phyloP scores from a whole-genome alignment of 2,797 vertebrate genomes.

The Dendrocincla tyrannina region DNA sequence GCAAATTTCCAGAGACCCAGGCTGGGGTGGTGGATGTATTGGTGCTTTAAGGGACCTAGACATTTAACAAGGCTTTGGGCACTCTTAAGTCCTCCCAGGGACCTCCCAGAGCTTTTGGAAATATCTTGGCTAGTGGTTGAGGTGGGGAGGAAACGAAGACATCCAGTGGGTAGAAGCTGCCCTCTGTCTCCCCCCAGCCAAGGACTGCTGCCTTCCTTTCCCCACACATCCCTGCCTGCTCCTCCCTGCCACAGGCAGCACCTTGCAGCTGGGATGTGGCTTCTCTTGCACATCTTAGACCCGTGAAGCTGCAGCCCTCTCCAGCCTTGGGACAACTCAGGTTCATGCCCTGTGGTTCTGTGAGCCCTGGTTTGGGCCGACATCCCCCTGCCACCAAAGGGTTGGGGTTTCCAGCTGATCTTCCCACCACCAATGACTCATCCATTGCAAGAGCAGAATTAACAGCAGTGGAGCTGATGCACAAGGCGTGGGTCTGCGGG shows the following conservation, averaged over 20 bases:
- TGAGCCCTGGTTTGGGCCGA: not conserved
- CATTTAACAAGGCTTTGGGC: not conserved
- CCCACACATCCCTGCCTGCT: not conserved
- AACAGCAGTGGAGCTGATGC: not conserved
- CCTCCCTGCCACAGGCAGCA: rapidly evolving
- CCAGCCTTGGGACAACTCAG: not conserved
- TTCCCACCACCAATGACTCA: not conserved
- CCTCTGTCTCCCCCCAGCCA: not conserved
- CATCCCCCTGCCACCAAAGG: not conserved
- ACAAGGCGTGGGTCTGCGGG: not conserved
- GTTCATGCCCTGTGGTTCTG: rapidly evolving
- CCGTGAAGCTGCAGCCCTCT: not conserved
- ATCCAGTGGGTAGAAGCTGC: rapidly evolving
- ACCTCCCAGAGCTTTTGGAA: conserved; percentile 2
- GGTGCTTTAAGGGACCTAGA: not conserved
- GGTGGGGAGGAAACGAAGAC: not conserved
- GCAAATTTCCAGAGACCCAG: not conserved
- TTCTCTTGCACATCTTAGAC: not conserved
- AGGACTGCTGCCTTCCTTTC: not conserved
- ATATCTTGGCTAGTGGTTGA: not conserved
- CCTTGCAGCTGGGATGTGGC: rapidly evolving
- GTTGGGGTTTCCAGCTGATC: not conserved
- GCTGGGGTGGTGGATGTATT: not conserved
- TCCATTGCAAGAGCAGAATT: not conserved
- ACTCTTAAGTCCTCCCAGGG: not conserved